Evolutionary conservation across 2,797 vertebrate species (phyloP), one percentile per base, ranked within the genome.

Genomic region (Xyrichtys novacula): DNA sequence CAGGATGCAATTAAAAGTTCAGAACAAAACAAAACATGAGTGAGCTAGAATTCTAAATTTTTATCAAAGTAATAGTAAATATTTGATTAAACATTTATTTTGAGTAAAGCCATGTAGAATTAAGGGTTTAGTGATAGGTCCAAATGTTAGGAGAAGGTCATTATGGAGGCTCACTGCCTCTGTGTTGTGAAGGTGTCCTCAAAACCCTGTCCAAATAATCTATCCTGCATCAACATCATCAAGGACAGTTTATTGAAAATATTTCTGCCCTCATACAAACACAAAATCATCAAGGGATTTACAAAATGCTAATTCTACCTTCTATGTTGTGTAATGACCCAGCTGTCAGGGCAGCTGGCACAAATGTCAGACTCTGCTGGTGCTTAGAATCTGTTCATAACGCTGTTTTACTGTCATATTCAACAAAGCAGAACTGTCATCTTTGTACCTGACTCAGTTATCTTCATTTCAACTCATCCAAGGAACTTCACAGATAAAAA

Each of bases 271-370:
- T 39, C 16, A 40, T 8, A 42, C 20, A 17, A 29, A 42, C 56
- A 57, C 19, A 31, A 32, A 59, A 28, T n/a, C 43, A 5, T 19
- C 44, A 6, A 28, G 12, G 12, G 17, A 20, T 65, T 61, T 61
- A 36, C 17, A 39, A 39, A 6, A n/a, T 49, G 34, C 10, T 6
- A 32, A 36, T 49, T 53, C 4, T 28, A 6, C 17, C 25, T 77
- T 26, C 32, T 34, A 19, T 42, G 49, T 19, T 32, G 46, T 36
- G 20, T 67, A 64, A 28, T 61, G 59, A 49, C 54, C 54, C 63
- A 71, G 67, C 57, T 64, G 22, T 70, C 56, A 63, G 59, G 23
- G 17, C 52, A 38, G 54, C 32, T 56, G 19, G 62, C 59, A 74
- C n/a, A 48, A 38, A 44, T 43, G 25, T 6, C 50, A 2, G 40